These are phyloP conservation scores for Myotis lucifugus DNA, from an alignment of 2,113 vertebrate genomes.

Conservation along the genomic window DNA sequence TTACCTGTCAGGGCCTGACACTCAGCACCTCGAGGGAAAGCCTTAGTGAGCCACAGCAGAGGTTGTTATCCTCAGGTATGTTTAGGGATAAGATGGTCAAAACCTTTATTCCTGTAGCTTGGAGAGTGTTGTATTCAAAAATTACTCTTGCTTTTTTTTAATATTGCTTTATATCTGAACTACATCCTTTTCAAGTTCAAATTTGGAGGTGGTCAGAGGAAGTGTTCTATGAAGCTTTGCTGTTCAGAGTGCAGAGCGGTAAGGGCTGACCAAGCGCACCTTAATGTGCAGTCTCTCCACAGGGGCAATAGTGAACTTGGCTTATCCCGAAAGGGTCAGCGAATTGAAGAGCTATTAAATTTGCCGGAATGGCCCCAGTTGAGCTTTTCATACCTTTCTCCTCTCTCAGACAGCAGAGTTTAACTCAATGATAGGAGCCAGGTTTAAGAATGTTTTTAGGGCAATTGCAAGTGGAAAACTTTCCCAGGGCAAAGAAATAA, in stretches of 20 bases:
- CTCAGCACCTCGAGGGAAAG: not conserved
- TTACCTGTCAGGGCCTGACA: not conserved
- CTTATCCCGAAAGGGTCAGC: not conserved
- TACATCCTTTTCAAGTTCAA: constrained; percentile 22
- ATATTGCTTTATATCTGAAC: not conserved
- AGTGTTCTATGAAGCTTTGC: not conserved
- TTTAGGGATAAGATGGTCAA: constrained; percentile 30
- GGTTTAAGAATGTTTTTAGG: constrained; percentile 48
- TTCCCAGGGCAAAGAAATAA: constrained; percentile 62
- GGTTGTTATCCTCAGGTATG: not conserved
- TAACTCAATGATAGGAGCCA: not conserved
- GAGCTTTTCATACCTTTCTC: constrained; percentile 54
- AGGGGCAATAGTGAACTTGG: not conserved
- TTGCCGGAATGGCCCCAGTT: not conserved
- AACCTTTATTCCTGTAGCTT: not conserved
- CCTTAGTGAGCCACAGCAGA: not conserved
- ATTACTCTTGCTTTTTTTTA: not conserved
- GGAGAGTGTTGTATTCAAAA: not conserved
- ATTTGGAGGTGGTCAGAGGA: constrained; percentile 43
- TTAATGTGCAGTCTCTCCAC: not conserved
- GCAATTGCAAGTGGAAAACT: constrained; percentile 40
- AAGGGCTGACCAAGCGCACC: not conserved
- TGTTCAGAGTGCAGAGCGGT: not conserved
- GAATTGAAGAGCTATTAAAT: constrained; percentile 36
- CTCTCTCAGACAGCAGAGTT: constrained; percentile 40